A percentile compares a stretch with the other conserved stretches of the same genome.
These are phyloP conservation scores for Spongilla lacustris DNA, from an alignment of 37 sponge, comb jelly and placozoan species.

Conservation along the genomic window DNA sequence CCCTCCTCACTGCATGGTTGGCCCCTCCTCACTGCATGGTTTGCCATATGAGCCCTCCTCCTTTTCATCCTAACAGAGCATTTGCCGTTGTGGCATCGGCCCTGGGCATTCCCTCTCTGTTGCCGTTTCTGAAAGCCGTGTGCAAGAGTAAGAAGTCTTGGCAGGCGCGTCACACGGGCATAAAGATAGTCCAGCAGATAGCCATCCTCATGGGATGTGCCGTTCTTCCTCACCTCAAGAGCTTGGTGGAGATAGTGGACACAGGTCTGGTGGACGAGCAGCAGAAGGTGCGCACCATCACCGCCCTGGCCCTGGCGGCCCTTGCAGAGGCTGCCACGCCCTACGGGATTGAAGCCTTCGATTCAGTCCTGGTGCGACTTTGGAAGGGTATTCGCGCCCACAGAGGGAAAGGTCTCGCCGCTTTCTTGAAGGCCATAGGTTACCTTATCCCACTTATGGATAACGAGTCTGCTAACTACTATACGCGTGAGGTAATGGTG, in stretches of 20 bases:
- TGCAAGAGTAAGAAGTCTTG: conserved; percentile 98
- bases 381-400: conserved; percentile 91
- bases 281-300: conserved; percentile 99
- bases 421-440: conserved; percentile 99
- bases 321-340: conserved; percentile 99
- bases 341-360: conserved; percentile 98
- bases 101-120: conserved; percentile 97
- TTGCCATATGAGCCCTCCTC: not conserved
- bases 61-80: conserved; percentile 60
- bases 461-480: conserved; percentile 94
- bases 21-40: not conserved
- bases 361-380: conserved; percentile 95
- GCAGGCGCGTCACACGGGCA: conserved; percentile 98
- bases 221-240: conserved; percentile 94
- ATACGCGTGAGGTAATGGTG: conserved; percentile 96
- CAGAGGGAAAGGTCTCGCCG: conserved; percentile 93
- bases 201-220: conserved; percentile 99
- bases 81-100: conserved; percentile 99
- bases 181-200: conserved; percentile 98
- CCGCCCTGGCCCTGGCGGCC: conserved; percentile 98
- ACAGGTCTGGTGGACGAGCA: conserved; percentile 97
- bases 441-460: conserved; percentile 99
- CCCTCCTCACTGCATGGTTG: too few species aligned
- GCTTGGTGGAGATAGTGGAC: conserved; percentile 97
- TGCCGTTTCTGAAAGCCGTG: conserved; percentile 99